Conservation (phyloP, 2,888 invertebrate species). For the Resseliella maxima region DNA sequence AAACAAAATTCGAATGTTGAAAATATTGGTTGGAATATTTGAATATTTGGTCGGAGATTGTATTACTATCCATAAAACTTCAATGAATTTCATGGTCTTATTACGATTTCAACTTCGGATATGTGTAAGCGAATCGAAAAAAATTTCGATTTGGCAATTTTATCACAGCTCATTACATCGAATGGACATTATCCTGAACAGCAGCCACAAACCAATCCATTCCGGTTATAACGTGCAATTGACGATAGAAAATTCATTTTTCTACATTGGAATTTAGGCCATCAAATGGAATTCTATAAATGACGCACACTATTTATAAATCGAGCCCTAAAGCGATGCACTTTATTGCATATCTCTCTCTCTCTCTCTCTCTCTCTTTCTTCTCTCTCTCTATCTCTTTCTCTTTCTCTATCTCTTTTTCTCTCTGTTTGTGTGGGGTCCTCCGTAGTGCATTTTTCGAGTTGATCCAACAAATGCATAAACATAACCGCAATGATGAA, state of each 20-base stretch:
- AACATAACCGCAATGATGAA: conserved; percentile 47
- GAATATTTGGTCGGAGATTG: background rate
- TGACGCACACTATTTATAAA: background rate
- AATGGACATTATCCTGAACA: background rate
- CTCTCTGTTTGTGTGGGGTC: background rate
- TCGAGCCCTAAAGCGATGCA: background rate
- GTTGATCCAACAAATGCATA: conserved; percentile 50
- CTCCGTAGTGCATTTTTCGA: background rate
- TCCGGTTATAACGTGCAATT: background rate
- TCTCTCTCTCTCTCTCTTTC: too few relatives aligned
- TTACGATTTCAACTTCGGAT: background rate
- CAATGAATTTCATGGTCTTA: background rate
- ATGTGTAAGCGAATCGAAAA: background rate
- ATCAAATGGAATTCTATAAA: background rate
- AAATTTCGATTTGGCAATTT: background rate
- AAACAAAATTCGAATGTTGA: background rate
- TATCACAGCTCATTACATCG: conserved; percentile 43
- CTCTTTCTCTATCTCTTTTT: too few relatives aligned
- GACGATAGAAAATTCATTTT: conserved; percentile 13
- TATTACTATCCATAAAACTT: background rate
- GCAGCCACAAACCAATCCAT: background rate
- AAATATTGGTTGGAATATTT: background rate
- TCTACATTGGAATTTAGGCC: background rate
- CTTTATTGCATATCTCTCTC: too few relatives aligned
- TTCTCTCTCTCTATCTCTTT: too few relatives aligned